Conservation (phyloP, 2,113 vertebrate genomes). For the Eupsittula cactorum region DNA sequence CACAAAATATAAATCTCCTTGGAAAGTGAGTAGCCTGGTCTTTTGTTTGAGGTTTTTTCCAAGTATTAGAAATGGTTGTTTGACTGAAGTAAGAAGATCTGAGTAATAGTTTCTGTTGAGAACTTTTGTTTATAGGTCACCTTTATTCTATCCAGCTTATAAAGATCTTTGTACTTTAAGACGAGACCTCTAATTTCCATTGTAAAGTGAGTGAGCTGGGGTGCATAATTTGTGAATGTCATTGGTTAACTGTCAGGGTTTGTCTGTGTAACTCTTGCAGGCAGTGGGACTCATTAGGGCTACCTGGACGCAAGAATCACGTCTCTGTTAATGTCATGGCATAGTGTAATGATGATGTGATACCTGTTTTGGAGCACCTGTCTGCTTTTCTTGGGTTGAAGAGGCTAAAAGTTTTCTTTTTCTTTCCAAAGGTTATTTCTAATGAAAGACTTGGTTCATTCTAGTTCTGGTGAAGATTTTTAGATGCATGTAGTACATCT, state of each 20-base stretch:
- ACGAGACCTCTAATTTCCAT: not conserved
- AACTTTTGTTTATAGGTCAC: not conserved
- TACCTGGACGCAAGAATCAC: not conserved
- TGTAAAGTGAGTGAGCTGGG: not conserved
- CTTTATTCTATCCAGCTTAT: not conserved
- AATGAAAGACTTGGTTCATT: not conserved
- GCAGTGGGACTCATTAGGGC: not conserved
- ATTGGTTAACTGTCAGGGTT: not conserved
- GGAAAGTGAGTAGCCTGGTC: slow-evolving; percentile 86
- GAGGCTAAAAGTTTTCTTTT: not conserved
- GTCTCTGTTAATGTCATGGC: not conserved
- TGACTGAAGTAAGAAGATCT: not conserved
- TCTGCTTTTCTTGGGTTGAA: not conserved
- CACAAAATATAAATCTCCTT: slow-evolving; percentile 93
- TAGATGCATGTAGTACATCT: not conserved
- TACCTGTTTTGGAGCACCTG: not conserved
- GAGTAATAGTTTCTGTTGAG: not conserved
- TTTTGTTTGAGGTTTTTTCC: not conserved
- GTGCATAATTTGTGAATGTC: not conserved
- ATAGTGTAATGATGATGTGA: not conserved
- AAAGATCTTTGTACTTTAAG: not conserved
- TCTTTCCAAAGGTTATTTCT: not conserved
- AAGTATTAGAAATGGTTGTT: not conserved
- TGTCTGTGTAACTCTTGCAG: not conserved
- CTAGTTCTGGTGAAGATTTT: not conserved